Percentiles rank a stretch among this genome's conserved stretches.
phyloP scores from a whole-genome alignment of 1,140 invertebrate species.

The Achroia grisella region DNA sequence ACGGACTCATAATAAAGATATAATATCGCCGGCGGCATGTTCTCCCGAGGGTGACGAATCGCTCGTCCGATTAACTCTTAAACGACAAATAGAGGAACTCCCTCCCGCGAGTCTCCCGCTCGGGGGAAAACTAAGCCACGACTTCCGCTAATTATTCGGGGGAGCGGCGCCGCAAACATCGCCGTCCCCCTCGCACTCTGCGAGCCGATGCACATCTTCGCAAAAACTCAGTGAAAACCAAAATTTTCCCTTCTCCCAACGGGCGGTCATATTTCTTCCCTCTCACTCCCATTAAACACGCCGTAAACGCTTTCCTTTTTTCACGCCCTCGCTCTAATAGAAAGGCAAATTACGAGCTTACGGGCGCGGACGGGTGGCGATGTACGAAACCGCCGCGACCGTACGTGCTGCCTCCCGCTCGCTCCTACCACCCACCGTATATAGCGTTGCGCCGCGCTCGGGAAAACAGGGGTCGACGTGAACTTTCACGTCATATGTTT shows the following conservation, averaged over 20 bases:
- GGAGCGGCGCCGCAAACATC: slow-evolving; percentile 51
- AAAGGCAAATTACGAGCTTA: slow-evolving; percentile 74
- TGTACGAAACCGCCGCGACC: slow-evolving; percentile 63
- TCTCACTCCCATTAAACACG: slow-evolving; percentile 71
- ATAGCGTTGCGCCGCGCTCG: slow-evolving; percentile 27
- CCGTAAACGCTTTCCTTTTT: slow-evolving; percentile 74
- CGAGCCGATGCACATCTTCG: slow-evolving; percentile 65
- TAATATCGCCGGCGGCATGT: slow-evolving; percentile 50
- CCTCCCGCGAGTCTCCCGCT: slow-evolving; percentile 47
- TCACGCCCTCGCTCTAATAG: slow-evolving; percentile 73
- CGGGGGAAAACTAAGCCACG: slow-evolving; percentile 68
- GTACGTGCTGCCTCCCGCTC: slow-evolving; percentile 45
- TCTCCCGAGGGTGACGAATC: slow-evolving; percentile 67
- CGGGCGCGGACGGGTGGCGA: slow-evolving; percentile 69
- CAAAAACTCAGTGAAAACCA: slow-evolving; percentile 69
- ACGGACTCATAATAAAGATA: slow-evolving; percentile 65
- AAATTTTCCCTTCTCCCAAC: slow-evolving; percentile 69
- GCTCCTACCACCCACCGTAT: slow-evolving; percentile 28
- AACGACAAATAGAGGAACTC: slow-evolving; percentile 71
- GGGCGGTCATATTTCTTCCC: slow-evolving; percentile 71
- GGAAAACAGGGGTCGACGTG: slow-evolving; percentile 57
- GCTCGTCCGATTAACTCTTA: slow-evolving; percentile 70
- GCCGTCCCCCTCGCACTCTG: slow-evolving; percentile 55
- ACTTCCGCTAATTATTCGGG: slow-evolving; percentile 69
- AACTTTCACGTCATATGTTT: slow-evolving; percentile 65